These are phyloP conservation scores for Pristionchus japonicus DNA, from an alignment of 2,888 invertebrate genomes.

Conservation along the genomic window DNA sequence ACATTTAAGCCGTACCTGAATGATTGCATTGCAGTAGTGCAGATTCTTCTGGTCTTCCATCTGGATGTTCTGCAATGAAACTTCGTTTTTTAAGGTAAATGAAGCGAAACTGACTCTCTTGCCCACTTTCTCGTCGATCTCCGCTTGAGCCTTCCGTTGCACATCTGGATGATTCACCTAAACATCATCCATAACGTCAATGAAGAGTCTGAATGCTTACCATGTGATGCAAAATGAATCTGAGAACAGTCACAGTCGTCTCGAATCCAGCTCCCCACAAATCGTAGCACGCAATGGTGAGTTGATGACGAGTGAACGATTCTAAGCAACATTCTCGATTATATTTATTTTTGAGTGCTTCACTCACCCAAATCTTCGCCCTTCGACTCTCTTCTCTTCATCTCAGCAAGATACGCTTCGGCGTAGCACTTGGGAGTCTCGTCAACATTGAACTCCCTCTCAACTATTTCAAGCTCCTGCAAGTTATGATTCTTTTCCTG, in stretches of 20 bases:
- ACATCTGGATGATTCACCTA: not conserved
- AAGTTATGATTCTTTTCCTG: no score
- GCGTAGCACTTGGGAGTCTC: not conserved
- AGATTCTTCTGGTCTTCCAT: constrained; percentile 36
- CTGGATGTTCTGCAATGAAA: not conserved
- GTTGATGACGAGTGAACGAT: constrained; percentile 13
- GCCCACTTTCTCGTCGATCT: not conserved
- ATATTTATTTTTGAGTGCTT: not conserved
- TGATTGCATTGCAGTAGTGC: constrained; percentile 20
- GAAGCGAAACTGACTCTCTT: not conserved
- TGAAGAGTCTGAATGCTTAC: not conserved
- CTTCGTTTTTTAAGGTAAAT: not conserved
- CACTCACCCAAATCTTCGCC: not conserved
- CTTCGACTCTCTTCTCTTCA: constrained; percentile 18
- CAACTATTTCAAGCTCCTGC: not conserved
- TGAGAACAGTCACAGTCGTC: not conserved
- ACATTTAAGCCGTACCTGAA: not conserved
- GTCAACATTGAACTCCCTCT: not conserved
- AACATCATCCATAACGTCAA: no score
- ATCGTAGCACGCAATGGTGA: not conserved
- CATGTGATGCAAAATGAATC: not conserved
- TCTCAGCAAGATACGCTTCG: constrained; percentile 4
- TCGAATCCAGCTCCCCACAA: constrained; percentile 26
- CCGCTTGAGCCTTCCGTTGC: not conserved
- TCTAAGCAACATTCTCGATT: not conserved